phyloP scores from a whole-genome alignment of 2,888 invertebrate genomes.

The Acronicta aceris region DNA sequence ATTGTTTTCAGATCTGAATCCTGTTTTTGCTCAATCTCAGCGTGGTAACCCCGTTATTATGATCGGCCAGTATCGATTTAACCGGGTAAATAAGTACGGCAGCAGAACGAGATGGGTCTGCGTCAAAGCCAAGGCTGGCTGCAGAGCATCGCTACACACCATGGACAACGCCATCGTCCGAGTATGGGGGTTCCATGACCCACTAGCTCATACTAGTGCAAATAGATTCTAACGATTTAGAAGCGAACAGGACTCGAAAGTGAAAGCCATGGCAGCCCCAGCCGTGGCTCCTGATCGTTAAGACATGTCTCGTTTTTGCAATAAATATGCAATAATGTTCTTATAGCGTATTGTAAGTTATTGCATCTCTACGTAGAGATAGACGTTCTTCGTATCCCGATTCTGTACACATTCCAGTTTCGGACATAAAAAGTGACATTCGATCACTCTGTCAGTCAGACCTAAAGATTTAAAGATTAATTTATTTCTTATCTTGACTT shows the following conservation, averaged over 20 bases:
- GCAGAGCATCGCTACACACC: conserved; percentile 83
- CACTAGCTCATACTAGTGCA: conserved; percentile 82
- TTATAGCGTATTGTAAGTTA: conserved; percentile 30
- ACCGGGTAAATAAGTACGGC: conserved; percentile 84
- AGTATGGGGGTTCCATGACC: conserved; percentile 85
- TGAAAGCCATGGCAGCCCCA: neutral
- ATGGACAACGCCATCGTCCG: conserved; percentile 85
- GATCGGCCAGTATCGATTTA: conserved; percentile 86
- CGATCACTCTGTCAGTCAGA: conserved; percentile 1
- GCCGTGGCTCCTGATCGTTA: conserved; percentile 5
- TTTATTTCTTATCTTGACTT: conserved; percentile 1
- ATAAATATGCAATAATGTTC: conserved; percentile 46
- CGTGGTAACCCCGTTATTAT: conserved; percentile 86
- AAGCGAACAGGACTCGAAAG: conserved; percentile 1
- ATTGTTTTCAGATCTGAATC: conserved; percentile 80
- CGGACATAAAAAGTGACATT: conserved; percentile 7
- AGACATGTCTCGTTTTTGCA: conserved; percentile 39
- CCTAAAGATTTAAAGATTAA: conserved; percentile 9
- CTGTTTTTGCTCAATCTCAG: conserved; percentile 84
- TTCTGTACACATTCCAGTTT: conserved; percentile 42
- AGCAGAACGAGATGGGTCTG: conserved; percentile 84
- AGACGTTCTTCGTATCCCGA: conserved; percentile 17
- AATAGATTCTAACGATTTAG: conserved; percentile 73
- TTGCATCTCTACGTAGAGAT: conserved; percentile 24
- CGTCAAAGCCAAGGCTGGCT: conserved; percentile 85